These are phyloP conservation scores for Spinus pinus DNA, from an alignment of 2,797 vertebrate genomes.

Conservation along the genomic window DNA sequence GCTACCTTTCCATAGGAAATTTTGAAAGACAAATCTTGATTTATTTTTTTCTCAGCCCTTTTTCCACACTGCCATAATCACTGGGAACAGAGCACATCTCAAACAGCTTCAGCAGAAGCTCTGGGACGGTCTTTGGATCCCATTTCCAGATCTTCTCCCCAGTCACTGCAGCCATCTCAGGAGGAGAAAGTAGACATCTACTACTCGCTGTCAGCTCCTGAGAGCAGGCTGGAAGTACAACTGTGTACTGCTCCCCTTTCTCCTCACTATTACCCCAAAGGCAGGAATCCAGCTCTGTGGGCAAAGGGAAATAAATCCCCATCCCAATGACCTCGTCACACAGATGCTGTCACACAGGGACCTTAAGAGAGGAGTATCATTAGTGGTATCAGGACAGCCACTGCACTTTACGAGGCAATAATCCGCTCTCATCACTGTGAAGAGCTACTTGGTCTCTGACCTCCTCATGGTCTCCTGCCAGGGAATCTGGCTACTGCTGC, in stretches of 20 bases:
- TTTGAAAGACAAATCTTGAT: not conserved
- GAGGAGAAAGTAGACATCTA: not conserved
- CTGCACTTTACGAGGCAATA: not conserved
- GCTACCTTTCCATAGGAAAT: not conserved
- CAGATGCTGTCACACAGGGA: fast-evolving
- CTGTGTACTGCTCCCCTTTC: not conserved
- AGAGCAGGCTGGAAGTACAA: not conserved
- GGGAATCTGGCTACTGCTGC: not conserved
- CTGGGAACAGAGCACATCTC: not conserved
- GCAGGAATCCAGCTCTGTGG: not conserved
- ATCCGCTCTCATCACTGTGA: not conserved
- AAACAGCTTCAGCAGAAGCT: not conserved
- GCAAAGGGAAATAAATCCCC: not conserved
- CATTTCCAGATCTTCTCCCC: not conserved
- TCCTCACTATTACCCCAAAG: not conserved
- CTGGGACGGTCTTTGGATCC: not conserved
- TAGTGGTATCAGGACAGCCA: fast-evolving
- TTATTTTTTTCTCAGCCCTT: not conserved
- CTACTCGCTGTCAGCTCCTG: not conserved
- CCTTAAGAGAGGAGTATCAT: not conserved
- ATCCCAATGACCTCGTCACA: not conserved
- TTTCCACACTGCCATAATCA: not conserved
- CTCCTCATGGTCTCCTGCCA: not conserved
- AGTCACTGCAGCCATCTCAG: not conserved
- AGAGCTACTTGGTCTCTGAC: constrained; percentile 29